These are phyloP conservation scores for Poeciliopsis retropinna DNA, from an alignment of 2,113 vertebrate genomes.

Conservation along the genomic window DNA sequence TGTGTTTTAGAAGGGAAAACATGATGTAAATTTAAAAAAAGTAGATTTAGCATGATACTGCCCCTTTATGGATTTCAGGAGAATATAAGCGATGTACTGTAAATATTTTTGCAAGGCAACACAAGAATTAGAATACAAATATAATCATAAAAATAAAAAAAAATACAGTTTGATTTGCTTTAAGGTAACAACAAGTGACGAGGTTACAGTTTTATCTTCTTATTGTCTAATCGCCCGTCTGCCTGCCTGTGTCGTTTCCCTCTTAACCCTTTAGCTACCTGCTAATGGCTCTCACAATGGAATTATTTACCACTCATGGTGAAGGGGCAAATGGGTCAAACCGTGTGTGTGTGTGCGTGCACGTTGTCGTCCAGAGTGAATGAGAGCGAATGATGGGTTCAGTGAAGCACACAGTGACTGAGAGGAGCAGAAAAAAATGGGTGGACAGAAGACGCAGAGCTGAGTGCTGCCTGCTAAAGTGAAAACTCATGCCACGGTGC, in stretches of 20 bases:
- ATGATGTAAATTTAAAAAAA: too few relatives aligned
- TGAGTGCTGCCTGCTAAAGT: constrained; percentile 80
- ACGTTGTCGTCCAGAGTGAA: constrained; percentile 58
- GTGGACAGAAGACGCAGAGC: constrained; percentile 38
- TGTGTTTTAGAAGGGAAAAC: too few relatives aligned
- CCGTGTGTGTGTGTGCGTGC: constrained; percentile 51
- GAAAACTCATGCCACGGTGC: constrained; percentile 91
- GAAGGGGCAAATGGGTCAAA: constrained; percentile 72
- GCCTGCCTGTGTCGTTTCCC: constrained; percentile 59
- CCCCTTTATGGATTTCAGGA: too few relatives aligned
- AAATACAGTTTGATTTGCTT: constrained; percentile 56
- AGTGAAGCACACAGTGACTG: constrained; percentile 78
- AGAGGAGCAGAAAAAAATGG: constrained; percentile 43
- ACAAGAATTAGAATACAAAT: constrained; percentile 28
- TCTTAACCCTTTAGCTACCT: constrained; percentile 70
- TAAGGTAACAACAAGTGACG: constrained; percentile 65
- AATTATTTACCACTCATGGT: constrained; percentile 75
- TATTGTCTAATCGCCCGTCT: constrained; percentile 76
- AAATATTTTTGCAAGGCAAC: constrained; percentile 23
- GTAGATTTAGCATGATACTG: too few relatives aligned
- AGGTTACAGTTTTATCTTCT: constrained; percentile 71
- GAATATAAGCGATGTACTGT: too few relatives aligned
- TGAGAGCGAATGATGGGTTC: constrained; percentile 77
- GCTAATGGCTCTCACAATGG: constrained; percentile 70
- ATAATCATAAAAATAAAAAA: constrained; percentile 36